phyloP scores from a whole-genome alignment of 2,888 invertebrate genomes.

The Scotopteryx bipunctaria region DNA sequence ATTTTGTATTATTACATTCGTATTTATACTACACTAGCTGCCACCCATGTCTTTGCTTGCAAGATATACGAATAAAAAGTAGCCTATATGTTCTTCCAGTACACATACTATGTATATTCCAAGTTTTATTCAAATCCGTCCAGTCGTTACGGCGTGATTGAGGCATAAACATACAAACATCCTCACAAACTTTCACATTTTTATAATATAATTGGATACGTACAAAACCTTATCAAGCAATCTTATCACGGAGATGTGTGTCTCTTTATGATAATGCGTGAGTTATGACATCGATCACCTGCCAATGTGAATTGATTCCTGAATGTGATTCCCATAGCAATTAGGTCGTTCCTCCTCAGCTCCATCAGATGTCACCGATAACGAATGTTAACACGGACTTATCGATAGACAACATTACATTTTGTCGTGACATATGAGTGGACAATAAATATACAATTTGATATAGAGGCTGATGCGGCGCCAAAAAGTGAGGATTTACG shows the following conservation, averaged over 20 bases:
- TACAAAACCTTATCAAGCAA: conserved; percentile 21
- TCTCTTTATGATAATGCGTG: conserved; percentile 25
- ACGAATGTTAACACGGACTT: conserved; percentile 64
- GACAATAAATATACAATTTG: conserved; percentile 51
- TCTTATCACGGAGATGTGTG: conserved; percentile 29
- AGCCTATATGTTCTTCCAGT: no score
- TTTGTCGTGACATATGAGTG: conserved; percentile 48
- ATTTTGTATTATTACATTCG: no score
- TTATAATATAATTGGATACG: no score
- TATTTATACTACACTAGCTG: no score
- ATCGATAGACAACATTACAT: conserved; percentile 53
- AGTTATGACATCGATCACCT: conserved; percentile 32
- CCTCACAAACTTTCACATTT: no score
- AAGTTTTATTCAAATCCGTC: no score
- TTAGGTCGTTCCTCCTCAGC: conserved; percentile 43
- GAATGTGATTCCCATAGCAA: conserved; percentile 40
- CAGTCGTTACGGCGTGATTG: no score
- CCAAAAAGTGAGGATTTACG: background rate
- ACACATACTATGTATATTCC: no score
- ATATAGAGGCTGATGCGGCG: conserved; percentile 10
- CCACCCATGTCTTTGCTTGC: no score
- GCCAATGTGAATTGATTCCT: conserved; percentile 20
- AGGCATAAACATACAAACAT: no score
- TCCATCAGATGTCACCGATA: conserved; percentile 53
- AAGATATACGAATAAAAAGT: no score